Conservation (phyloP, 2,797 vertebrate species). For the Macroramphosus scolopax region DNA sequence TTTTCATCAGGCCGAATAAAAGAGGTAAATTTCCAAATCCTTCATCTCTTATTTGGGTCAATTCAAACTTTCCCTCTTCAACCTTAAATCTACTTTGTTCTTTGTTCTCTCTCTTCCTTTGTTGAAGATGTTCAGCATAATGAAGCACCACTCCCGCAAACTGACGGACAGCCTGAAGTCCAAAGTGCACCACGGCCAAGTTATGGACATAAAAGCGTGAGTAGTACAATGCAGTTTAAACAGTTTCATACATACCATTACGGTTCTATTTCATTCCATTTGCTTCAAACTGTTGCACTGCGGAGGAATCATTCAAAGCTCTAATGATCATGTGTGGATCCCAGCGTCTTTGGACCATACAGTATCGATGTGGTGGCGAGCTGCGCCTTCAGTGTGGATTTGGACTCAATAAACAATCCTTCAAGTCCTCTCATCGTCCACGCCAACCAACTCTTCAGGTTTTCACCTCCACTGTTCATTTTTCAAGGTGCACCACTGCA, state of each 20-base stretch:
- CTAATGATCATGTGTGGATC: constrained; percentile 24
- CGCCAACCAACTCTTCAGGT: constrained; percentile 49
- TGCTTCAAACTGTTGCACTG: no score
- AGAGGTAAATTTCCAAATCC: constrained; percentile 40
- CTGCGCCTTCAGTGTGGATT: constrained; percentile 67
- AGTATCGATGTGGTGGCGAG: constrained; percentile 71
- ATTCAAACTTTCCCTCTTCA: no score
- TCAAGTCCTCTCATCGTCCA: constrained; percentile 63
- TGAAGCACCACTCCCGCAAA: constrained; percentile 57
- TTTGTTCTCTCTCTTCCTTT: neutral
- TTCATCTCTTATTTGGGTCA: no score
- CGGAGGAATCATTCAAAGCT: no score
- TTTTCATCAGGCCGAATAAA: constrained; percentile 62
- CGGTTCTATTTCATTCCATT: neutral
- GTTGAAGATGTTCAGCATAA: constrained; percentile 51
- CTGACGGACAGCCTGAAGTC: constrained; percentile 34
- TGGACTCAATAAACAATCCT: constrained; percentile 72
- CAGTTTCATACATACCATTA: no score
- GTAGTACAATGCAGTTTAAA: constrained; percentile 4
- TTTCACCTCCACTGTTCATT: constrained; percentile 10
- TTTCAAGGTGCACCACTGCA: constrained; percentile 32
- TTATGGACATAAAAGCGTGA: constrained; percentile 48
- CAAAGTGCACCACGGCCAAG: constrained; percentile 25
- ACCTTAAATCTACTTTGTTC: no score
- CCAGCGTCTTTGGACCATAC: constrained; percentile 77